Conservation (phyloP, 2,888 invertebrate species). For the Dryocosmus kuriphilus region DNA sequence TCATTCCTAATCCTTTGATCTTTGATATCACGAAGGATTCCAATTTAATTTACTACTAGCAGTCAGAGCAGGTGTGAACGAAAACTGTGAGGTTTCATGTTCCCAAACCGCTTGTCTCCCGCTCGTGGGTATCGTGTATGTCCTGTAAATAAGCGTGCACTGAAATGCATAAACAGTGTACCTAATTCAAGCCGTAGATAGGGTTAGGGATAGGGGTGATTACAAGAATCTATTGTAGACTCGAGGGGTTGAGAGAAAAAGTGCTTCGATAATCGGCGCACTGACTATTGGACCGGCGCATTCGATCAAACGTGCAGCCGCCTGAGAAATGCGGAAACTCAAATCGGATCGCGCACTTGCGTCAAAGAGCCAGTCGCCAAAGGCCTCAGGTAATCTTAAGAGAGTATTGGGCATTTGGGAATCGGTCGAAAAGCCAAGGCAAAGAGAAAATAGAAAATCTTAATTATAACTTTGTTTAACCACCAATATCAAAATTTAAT, state of each 20-base stretch:
- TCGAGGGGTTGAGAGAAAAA: slow-evolving; percentile 51
- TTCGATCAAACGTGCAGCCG: not conserved
- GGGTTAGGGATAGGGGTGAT: slow-evolving; percentile 70
- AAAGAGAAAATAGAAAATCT: not conserved
- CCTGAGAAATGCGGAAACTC: not conserved
- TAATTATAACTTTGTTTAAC: not conserved
- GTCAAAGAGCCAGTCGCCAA: not conserved
- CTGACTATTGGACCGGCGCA: not conserved
- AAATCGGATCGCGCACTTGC: not conserved
- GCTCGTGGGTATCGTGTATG: slow-evolving; percentile 57
- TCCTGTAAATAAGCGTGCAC: slow-evolving; percentile 71
- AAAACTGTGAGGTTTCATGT: slow-evolving; percentile 21
- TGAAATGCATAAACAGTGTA: slow-evolving; percentile 72
- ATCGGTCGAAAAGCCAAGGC: not conserved
- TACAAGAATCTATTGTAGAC: slow-evolving; percentile 72
- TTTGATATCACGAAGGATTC: not conserved
- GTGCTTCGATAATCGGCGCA: not conserved
- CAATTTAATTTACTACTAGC: slow-evolving; percentile 18
- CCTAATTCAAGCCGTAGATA: slow-evolving; percentile 69
- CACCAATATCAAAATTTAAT: no score
- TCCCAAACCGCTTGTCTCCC: slow-evolving; percentile 33
- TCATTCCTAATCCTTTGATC: not conserved
- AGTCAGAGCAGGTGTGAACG: slow-evolving; percentile 3
- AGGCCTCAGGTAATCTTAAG: not conserved
- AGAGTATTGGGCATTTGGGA: not conserved